Evolutionary conservation across 2,113 vertebrate genomes (phyloP).

Genomic region (Anolis sagrei): DNA sequence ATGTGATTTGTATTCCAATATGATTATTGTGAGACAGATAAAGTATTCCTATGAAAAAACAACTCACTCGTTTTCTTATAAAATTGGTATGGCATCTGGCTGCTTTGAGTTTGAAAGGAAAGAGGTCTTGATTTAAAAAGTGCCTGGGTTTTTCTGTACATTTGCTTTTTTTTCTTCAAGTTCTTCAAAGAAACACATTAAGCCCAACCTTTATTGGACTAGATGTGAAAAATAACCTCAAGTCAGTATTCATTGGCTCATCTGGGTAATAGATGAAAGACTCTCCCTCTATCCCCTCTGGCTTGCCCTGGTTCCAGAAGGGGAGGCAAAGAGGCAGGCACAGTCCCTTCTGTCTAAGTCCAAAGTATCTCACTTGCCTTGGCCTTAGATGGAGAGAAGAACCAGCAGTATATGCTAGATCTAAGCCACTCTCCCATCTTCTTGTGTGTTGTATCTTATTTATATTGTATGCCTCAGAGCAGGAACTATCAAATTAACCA

Average conservation of each 20-base stretch:
- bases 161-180: neutral
- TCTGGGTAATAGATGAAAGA: neutral
- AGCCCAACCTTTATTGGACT: neutral
- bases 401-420: too few species aligned
- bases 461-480: too few species aligned
- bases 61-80: slow-evolving; percentile 14
- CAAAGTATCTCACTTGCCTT: too few species aligned
- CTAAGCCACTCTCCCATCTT: too few species aligned
- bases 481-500: too few species aligned
- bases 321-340: too few species aligned
- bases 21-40: slow-evolving; percentile 9
- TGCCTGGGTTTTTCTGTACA: slow-evolving; percentile 22
- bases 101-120: neutral
- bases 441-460: too few species aligned
- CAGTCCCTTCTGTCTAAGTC: too few species aligned
- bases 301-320: too few species aligned
- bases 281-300: too few species aligned
- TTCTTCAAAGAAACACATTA: neutral
- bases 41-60: neutral
- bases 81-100: neutral
- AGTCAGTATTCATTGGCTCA: slow-evolving; percentile 17
- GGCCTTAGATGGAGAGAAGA: too few species aligned
- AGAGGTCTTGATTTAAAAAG: slow-evolving; percentile 5
- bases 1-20: neutral
- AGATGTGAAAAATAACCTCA: slow-evolving; percentile 21